Evolutionary conservation across 2,113 vertebrate species (phyloP).

Genomic region (Serilophus lunatus): DNA sequence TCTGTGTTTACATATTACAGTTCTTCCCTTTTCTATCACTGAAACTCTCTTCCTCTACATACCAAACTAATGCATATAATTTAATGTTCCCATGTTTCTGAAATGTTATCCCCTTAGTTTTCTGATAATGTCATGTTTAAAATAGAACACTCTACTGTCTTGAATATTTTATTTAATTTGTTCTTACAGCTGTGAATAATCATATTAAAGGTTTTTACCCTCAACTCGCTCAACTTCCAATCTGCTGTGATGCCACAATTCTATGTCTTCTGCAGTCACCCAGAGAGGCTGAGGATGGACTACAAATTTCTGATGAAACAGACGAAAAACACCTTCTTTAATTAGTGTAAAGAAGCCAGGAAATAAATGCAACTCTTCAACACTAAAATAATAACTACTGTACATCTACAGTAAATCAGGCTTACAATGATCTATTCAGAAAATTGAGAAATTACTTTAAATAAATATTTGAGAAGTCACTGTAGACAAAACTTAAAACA

Average conservation of each 20-base stretch:
- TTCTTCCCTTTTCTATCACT: neutral
- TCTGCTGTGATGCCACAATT: constrained; percentile 40
- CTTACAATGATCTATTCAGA: neutral
- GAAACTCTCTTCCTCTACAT: neutral
- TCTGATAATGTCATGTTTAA: neutral
- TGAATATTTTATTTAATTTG: neutral
- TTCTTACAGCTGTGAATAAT: neutral
- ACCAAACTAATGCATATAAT: neutral
- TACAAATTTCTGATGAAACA: constrained; percentile 52
- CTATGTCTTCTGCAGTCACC: constrained; percentile 46
- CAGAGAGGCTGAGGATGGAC: constrained; percentile 38
- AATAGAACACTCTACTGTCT: neutral
- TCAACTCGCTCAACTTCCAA: constrained; percentile 46
- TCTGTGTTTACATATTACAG: neutral
- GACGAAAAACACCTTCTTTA: constrained; percentile 42
- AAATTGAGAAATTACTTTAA: neutral
- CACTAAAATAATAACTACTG: neutral
- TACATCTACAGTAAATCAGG: neutral
- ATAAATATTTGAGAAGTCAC: neutral
- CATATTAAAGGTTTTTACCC: constrained; percentile 44
- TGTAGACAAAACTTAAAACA: neutral
- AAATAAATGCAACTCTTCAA: neutral
- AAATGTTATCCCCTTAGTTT: neutral
- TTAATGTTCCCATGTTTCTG: neutral
- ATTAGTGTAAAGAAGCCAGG: neutral